Base-by-base conservation (phyloP, 1,140 invertebrate genomes). In the Zaprionus nigranus region DNA sequence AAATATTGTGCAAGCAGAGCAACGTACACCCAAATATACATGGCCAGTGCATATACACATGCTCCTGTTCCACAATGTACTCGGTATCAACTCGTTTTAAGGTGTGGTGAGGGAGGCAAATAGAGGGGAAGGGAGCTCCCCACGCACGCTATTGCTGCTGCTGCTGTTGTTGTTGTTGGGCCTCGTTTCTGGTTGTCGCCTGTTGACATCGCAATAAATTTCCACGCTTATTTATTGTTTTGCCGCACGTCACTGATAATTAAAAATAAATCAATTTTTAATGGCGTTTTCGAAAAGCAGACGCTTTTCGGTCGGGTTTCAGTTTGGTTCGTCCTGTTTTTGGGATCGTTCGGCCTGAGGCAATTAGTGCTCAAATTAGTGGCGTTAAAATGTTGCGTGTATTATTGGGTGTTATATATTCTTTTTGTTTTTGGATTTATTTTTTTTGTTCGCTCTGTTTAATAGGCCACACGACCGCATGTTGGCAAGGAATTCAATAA, bases 251-350 rank as follows among this genome's bases (percentile, higher is more conserved):
- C 85, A 90, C 73, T 82, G 85, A 90, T 90, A 90, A 90, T 90
- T 90, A 90, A 90, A 90, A 90, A 90, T 90, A 90, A 90, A 90
- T 90, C 85, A 90, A 90, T 90, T 90, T 90, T 85, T 90, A 90
- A 90, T 90, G 82, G 82, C 63, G 54, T 64, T 78, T 70, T 73
- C 40, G 54, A 59, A 43, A 36, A 61, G 67, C 77, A 49, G 43
- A 59, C 53, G 56, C 82, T 38, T 28, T 26, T 43, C 36, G 34
- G 3, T 28, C 28, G 34, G 58, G 28, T 28, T 46, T 17, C 51
- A 61, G 66, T 46, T 30, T n/a, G 51, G 60, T 40, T 86, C 73
- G 61, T 40, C 51, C 57, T 53, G 40, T 78, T 43, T 81, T 43
- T 15, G 15, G 34, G 38, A 38, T 62, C 65, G 69, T 73, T 74